Evolutionary conservation across 2,797 vertebrate genomes (phyloP).

Genomic region (Chromobotia macracanthus): DNA sequence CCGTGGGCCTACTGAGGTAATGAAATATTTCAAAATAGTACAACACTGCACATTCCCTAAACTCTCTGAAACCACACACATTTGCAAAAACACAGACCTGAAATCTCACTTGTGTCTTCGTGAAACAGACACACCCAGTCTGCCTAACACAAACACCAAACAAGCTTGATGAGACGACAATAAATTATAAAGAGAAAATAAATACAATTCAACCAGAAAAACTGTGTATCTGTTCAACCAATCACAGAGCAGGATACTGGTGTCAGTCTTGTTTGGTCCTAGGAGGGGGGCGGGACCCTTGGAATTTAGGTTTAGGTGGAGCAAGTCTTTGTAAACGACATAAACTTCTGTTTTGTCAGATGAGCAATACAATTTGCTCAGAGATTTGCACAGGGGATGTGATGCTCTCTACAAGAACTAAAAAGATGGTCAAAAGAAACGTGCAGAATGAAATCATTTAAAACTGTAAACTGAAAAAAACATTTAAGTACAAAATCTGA

Average conservation of each 20-base stretch:
- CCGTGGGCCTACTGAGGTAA: conserved; percentile 64
- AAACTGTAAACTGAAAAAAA: not conserved
- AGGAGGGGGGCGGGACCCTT: not conserved
- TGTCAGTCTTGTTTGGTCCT: conserved; percentile 20
- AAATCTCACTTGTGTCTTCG: not conserved
- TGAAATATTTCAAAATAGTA: conserved; percentile 58
- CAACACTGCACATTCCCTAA: conserved; percentile 57
- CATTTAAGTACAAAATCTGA: not conserved
- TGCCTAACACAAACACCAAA: conserved; percentile 19
- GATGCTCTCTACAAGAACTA: conserved; percentile 3
- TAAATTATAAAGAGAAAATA: conserved; percentile 59
- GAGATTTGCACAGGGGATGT: conserved; percentile 6
- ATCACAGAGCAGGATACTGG: conserved; percentile 9
- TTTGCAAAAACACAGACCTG: conserved; percentile 14
- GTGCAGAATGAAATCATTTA: not conserved
- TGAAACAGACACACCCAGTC: conserved; percentile 1
- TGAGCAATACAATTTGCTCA: no score
- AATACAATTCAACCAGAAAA: conserved; percentile 29
- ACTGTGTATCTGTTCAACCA: not conserved
- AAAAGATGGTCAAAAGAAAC: not conserved
- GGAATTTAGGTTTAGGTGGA: conserved; percentile 21
- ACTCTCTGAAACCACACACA: conserved; percentile 12
- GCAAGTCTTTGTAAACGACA: not conserved
- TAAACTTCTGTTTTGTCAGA: not conserved
- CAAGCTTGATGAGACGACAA: conserved; percentile 36